Conservation (phyloP, 2,888 invertebrate genomes). For the Pristionchus maxplancki region DNA sequence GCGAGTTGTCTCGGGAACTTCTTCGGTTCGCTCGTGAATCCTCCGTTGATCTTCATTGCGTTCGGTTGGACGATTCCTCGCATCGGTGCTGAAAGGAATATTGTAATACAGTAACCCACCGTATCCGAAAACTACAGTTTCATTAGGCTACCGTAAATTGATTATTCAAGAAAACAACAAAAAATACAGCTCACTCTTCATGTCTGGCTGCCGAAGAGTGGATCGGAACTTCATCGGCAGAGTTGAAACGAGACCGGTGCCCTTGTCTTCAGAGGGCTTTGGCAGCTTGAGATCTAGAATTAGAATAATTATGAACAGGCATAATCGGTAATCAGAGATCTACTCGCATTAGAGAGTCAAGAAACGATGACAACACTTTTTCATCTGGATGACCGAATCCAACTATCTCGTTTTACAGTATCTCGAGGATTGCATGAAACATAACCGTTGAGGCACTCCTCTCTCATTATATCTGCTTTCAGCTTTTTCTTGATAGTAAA, state of each 20-base stretch:
- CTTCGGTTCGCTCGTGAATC: slow-evolving; percentile 69
- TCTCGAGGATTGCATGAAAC: too few relatives aligned
- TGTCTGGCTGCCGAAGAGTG: slow-evolving; percentile 15
- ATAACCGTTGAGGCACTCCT: not conserved
- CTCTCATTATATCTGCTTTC: not conserved
- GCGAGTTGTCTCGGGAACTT: slow-evolving; percentile 64
- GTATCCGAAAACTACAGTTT: not conserved
- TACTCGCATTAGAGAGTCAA: too few relatives aligned
- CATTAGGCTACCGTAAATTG: not conserved
- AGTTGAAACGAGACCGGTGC: not conserved
- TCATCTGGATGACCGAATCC: too few relatives aligned
- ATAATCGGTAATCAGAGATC: too few relatives aligned
- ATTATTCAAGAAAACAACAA: not conserved
- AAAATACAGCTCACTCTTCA: slow-evolving; percentile 8
- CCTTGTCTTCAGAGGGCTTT: not conserved
- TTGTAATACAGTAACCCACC: not conserved
- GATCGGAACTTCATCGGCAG: slow-evolving; percentile 48
- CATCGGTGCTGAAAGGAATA: slow-evolving; percentile 65
- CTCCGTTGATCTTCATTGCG: slow-evolving; percentile 61
- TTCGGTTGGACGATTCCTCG: slow-evolving; percentile 58
- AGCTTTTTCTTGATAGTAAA: slow-evolving; percentile 11
- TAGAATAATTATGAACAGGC: not conserved
- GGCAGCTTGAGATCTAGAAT: slow-evolving; percentile 11
- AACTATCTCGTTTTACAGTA: too few relatives aligned
- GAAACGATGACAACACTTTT: too few relatives aligned